phyloP scores from a whole-genome alignment of 2,113 vertebrate species.

The Lanius ludovicianus region DNA sequence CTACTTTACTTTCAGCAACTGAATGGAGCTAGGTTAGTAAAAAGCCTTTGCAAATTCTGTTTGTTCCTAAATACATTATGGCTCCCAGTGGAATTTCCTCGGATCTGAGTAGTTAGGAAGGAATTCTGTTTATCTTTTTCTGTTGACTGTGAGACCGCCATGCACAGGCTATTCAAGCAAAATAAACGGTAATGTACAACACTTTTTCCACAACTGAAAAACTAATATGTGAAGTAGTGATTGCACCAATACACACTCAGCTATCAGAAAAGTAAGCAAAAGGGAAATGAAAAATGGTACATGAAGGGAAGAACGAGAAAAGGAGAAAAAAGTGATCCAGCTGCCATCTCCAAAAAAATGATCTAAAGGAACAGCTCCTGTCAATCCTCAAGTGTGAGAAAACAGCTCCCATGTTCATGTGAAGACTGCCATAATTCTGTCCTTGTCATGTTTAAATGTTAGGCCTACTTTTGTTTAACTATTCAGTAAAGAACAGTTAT shows the following conservation, averaged over 20 bases:
- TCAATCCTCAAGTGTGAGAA: not conserved
- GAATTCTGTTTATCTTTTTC: not conserved
- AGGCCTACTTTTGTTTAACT: slow-evolving; percentile 15
- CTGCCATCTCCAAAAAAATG: not conserved
- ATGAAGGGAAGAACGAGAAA: not conserved
- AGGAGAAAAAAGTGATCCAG: not conserved
- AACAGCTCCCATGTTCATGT: not conserved
- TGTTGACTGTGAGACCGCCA: not conserved
- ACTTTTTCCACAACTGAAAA: not conserved
- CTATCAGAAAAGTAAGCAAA: slow-evolving; percentile 1
- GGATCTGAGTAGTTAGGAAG: not conserved
- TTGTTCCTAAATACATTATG: not conserved
- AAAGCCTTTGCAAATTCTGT: not conserved
- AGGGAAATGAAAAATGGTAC: not conserved
- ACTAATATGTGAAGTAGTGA: not conserved
- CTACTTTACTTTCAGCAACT: not conserved
- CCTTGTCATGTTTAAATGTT: slow-evolving; percentile 2
- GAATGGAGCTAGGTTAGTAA: not conserved
- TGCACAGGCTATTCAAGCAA: not conserved
- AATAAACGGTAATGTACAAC: not conserved
- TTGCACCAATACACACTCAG: not conserved
- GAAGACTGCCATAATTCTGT: not conserved
- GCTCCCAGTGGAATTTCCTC: not conserved
- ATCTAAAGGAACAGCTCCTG: not conserved
- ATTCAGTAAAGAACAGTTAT: not conserved